Evolutionary conservation across 2,797 vertebrate genomes (phyloP).

Genomic region (Psittacula derbiana): DNA sequence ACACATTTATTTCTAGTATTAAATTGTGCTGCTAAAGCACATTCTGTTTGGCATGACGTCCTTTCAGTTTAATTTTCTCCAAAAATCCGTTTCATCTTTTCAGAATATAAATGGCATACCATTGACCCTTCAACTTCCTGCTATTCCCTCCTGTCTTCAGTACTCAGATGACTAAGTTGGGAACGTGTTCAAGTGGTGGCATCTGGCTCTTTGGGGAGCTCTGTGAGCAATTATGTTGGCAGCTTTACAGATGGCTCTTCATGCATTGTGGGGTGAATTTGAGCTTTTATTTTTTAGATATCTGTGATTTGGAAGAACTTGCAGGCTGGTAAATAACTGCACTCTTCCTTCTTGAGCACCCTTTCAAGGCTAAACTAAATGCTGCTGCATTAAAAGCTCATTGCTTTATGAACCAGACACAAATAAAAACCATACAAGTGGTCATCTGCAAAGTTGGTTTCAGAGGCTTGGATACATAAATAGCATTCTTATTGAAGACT

Average conservation of each 20-base stretch:
- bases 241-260: slow-evolving; percentile 54
- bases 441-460: background rate
- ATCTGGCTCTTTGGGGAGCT: slow-evolving; percentile 67
- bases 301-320: slow-evolving; percentile 57
- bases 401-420: background rate
- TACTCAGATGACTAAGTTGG: slow-evolving; percentile 63
- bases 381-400: background rate
- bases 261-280: slow-evolving; percentile 53
- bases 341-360: slow-evolving; percentile 31
- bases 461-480: background rate
- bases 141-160: slow-evolving; percentile 51
- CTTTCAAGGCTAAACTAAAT: background rate
- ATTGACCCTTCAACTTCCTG: slow-evolving; percentile 66
- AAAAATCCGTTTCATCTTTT: slow-evolving; percentile 62
- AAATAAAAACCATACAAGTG: background rate
- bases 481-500: background rate
- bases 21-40: slow-evolving; percentile 54
- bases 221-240: slow-evolving; percentile 39
- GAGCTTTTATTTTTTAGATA: slow-evolving; percentile 38
- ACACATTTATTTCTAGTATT: slow-evolving; percentile 56
- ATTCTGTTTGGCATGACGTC: slow-evolving; percentile 26
- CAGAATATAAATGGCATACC: slow-evolving; percentile 62
- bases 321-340: background rate
- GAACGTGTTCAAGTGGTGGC: slow-evolving; percentile 60
- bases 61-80: slow-evolving; percentile 61